A percentile compares a stretch with the other conserved stretches of the same genome.
These are phyloP conservation scores for Pelecanus crispus DNA, from an alignment of 2,113 vertebrate species.

Conservation along the genomic window DNA sequence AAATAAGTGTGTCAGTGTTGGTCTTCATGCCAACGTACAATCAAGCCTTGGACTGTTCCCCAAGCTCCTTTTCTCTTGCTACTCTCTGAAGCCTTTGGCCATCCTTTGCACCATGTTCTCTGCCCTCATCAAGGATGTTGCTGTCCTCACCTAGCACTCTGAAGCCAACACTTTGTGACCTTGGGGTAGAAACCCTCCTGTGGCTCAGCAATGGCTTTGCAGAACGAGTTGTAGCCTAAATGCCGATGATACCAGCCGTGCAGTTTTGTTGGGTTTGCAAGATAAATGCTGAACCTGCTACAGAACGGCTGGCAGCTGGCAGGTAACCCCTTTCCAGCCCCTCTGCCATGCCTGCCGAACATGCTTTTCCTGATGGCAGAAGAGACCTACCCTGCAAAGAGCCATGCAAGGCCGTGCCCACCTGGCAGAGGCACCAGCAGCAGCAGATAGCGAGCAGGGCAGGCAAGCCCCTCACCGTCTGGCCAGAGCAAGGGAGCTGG, in stretches of 20 bases:
- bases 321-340: neutral
- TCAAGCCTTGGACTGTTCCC: neutral
- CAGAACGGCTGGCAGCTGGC: neutral
- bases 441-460: neutral
- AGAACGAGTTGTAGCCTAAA: neutral
- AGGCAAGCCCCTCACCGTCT: neutral
- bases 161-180: neutral
- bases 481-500: neutral
- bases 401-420: fast-evolving
- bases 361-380: neutral
- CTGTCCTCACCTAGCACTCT: neutral
- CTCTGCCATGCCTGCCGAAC: neutral
- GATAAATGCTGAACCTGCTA: neutral
- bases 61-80: neutral
- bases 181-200: neutral
- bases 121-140: neutral
- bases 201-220: neutral
- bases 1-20: neutral
- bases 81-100: neutral
- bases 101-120: neutral
- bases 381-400: neutral
- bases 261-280: neutral
- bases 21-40: neutral
- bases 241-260: fast-evolving
- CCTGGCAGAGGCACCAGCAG: neutral